Conservation (phyloP, 2,888 invertebrate genomes). For the Parelbella ahira region DNA sequence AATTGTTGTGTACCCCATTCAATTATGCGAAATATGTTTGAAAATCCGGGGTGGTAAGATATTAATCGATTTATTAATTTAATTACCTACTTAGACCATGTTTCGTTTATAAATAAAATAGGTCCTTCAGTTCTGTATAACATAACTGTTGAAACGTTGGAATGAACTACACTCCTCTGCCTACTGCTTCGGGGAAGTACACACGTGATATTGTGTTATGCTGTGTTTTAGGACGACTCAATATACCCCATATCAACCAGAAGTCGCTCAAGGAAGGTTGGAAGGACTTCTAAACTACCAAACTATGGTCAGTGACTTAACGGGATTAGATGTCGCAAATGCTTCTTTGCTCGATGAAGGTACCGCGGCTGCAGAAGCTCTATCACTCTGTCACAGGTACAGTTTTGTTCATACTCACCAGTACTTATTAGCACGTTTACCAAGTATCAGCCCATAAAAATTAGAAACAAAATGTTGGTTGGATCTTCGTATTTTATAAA, state of each 20-base stretch:
- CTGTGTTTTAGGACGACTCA: constrained; percentile 92
- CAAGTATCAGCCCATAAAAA: too few relatives aligned
- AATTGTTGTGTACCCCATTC: constrained; percentile 98
- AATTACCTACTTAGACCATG: constrained; percentile 1
- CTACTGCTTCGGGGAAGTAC: too few relatives aligned
- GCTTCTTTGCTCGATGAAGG: constrained; percentile 97
- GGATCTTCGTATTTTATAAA: too few relatives aligned
- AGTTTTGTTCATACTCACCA: too few relatives aligned
- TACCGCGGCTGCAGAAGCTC: constrained; percentile 98
- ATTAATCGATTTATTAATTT: not conserved
- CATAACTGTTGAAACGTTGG: too few relatives aligned
- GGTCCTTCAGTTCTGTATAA: too few relatives aligned
- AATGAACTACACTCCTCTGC: too few relatives aligned
- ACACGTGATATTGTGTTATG: too few relatives aligned
- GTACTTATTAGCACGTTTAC: too few relatives aligned
- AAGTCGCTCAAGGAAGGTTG: constrained; percentile 97
- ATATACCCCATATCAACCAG: constrained; percentile 99
- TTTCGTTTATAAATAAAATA: too few relatives aligned
- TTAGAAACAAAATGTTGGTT: too few relatives aligned
- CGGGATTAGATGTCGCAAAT: constrained; percentile 97
- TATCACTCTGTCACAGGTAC: constrained; percentile 94
- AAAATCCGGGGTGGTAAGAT: constrained; percentile 97
- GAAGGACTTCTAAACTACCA: constrained; percentile 98
- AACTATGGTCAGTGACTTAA: constrained; percentile 97
- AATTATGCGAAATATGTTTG: constrained; percentile 97